Base-by-base conservation (phyloP, 2,888 invertebrate genomes). In the Dioctria rufipes region DNA sequence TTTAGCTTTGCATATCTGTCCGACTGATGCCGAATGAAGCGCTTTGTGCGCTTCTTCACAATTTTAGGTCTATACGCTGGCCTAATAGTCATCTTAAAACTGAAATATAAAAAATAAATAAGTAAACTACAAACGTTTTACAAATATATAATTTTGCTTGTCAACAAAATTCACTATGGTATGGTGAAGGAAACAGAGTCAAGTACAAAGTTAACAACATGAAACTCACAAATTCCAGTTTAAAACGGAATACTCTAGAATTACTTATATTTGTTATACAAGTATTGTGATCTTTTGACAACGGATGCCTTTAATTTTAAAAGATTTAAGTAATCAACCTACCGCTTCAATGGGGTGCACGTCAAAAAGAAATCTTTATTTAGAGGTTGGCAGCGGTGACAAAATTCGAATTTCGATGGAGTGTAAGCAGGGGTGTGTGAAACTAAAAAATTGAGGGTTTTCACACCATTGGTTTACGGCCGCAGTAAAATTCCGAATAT, bases 11-110 rank as follows among this genome's bases (percentile, higher is more conserved):
- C 94, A 94, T 98, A 99, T 89, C 99, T 94, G 91, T 99, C 99
- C 87, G 97, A 97, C 90, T 99, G 99, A 90, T 99, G 99, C 85
- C 99, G 94, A 87, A 96, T 98, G 91, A 99, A 99, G 91, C 96
- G 96, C 92, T 98, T 98, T 86, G 96, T 96, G 90, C 98, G 94
- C 92, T 99, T 99, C 92, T 99, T 98, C 85, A 98, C 93, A 89
- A 98, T 96, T 87, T 92, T 94, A 49, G 96, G 95, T 89, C 95
- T 94, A 88, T 95, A 95, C 83, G 95, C 94, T 86, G 97, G 97
- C 90, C 95, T 92, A 88, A 96, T 96, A 88, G 96, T 95, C 95
- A 95, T 95, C 91, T 91, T 94, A n/a, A 13, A 43, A 61, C 77
- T 77, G 39, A 25, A 43, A 61, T n/a, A 42, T 42, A 61, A 58